Evolutionary conservation across 2,888 invertebrate species (phyloP).

Genomic region (Gisinianus flammeolus): DNA sequence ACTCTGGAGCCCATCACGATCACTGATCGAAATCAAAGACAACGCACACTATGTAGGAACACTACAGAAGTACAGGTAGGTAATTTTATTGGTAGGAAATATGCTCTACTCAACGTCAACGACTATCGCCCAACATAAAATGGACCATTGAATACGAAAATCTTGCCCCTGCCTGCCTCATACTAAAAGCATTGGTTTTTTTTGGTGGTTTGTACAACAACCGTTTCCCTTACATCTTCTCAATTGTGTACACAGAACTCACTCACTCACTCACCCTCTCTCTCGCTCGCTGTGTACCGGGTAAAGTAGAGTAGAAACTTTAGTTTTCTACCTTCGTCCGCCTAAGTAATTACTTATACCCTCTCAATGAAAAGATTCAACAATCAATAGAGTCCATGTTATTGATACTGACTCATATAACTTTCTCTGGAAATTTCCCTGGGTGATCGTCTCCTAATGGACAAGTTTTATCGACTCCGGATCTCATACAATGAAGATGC

Average conservation of each 20-base stretch:
- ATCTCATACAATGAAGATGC: neutral
- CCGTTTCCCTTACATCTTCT: neutral
- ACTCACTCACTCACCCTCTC: neutral
- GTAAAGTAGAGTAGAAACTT: neutral
- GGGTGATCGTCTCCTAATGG: neutral
- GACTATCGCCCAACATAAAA: neutral
- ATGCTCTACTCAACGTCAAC: neutral
- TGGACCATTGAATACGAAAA: constrained; percentile 26
- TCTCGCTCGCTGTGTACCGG: neutral
- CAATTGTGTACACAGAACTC: neutral
- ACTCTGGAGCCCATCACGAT: constrained; percentile 9
- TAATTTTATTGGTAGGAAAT: neutral
- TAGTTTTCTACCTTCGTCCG: neutral
- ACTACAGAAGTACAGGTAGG: neutral
- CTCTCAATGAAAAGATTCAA: constrained; percentile 4
- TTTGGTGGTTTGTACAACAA: neutral
- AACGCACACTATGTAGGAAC: neutral
- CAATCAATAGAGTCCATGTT: constrained; percentile 3
- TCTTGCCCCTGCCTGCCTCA: neutral
- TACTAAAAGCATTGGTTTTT: constrained; percentile 30
- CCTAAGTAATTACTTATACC: constrained; percentile 13
- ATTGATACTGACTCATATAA: neutral
- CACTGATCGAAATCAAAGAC: constrained; percentile 27
- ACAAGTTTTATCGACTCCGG: neutral
- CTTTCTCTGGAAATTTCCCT: neutral